Conservation (phyloP, 2,113 vertebrate genomes). For the Cottus gobio region DNA sequence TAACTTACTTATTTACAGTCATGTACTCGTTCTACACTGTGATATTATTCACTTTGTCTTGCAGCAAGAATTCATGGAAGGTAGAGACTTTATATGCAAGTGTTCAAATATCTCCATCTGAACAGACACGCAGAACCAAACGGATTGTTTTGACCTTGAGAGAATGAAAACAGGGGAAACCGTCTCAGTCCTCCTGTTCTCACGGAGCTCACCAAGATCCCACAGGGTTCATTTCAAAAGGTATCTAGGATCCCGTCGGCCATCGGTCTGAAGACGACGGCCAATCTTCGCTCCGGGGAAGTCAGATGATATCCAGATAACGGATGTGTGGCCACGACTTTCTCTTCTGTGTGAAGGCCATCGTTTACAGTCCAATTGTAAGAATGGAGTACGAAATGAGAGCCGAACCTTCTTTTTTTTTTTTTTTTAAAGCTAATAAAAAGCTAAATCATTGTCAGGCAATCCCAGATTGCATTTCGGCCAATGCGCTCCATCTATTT, state of each 20-base stretch:
- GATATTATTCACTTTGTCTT: neutral
- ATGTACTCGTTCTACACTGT: neutral
- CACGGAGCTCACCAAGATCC: neutral
- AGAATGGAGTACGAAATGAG: neutral
- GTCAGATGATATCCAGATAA: no score
- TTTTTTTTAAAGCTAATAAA: no score
- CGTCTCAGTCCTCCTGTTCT: neutral
- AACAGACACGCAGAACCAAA: neutral
- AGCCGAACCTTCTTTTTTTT: neutral
- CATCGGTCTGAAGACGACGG: neutral
- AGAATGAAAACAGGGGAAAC: neutral
- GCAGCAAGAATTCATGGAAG: neutral
- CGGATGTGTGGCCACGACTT: neutral
- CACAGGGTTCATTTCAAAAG: neutral
- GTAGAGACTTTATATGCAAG: neutral
- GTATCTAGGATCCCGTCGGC: no score
- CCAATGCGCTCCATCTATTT: no score
- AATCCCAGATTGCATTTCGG: no score
- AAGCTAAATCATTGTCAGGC: neutral
- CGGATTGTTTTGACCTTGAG: slow-evolving; percentile 2
- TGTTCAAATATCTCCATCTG: slow-evolving; percentile 12
- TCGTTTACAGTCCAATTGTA: no score
- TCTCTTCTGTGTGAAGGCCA: no score
- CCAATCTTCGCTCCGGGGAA: neutral
- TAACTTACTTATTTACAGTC: no score